A percentile compares a stretch with the other conserved stretches of the same genome.
Evolutionary conservation across 2,797 vertebrate genomes (phyloP).

Genomic region (Epinephelus coioides): DNA sequence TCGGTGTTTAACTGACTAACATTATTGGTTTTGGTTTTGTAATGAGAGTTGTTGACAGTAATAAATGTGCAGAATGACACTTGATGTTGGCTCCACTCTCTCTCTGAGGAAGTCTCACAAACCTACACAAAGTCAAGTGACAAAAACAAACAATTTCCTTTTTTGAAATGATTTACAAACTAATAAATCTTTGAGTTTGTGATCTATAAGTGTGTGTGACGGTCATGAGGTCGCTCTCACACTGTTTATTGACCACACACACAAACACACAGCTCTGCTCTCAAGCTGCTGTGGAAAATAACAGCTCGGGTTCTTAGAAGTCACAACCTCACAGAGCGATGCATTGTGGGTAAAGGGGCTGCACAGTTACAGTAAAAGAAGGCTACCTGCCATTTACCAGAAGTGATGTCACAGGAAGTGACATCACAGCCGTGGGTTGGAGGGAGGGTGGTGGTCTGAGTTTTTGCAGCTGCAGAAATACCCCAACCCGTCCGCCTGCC

Average conservation of each 20-base stretch:
- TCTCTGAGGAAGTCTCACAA: background rate
- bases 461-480: slow-evolving; percentile 17
- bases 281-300: slow-evolving; percentile 55
- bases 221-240: background rate
- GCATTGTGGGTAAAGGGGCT: slow-evolving; percentile 66
- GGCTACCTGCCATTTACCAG: slow-evolving; percentile 57
- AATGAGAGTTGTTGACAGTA: background rate
- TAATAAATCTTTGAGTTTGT: background rate
- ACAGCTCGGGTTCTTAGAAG: slow-evolving; percentile 74
- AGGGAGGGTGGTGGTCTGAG: slow-evolving; percentile 16
- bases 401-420: slow-evolving; percentile 73
- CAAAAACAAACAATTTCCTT: background rate
- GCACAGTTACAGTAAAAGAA: slow-evolving; percentile 75
- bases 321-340: slow-evolving; percentile 39
- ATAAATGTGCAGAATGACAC: background rate
- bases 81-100: background rate
- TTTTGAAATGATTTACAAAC: background rate
- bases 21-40: background rate
- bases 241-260: slow-evolving; percentile 5
- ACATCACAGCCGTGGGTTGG: slow-evolving; percentile 41
- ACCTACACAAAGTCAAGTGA: background rate
- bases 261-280: slow-evolving; percentile 1
- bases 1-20: no score
- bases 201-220: background rate
- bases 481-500: background rate